phyloP scores from a whole-genome alignment of 1,140 invertebrate species.

The Tetramorium alpestre region DNA sequence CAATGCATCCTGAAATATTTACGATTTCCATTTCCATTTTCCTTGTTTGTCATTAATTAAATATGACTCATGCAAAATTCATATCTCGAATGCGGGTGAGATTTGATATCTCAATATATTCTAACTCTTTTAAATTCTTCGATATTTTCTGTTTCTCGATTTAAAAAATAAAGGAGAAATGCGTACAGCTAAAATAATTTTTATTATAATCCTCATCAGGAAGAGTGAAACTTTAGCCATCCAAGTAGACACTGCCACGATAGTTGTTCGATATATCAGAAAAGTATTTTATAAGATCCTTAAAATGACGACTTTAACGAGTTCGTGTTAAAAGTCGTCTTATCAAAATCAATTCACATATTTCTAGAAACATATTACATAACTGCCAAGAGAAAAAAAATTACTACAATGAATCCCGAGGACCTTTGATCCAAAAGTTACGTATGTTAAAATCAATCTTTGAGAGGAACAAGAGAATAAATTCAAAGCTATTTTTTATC shows the following conservation, averaged over 20 bases:
- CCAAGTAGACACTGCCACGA: neutral
- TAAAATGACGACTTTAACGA: neutral
- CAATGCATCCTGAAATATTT: slow-evolving; percentile 24
- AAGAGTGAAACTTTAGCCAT: neutral
- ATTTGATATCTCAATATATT: slow-evolving; percentile 1
- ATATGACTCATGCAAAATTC: slow-evolving; percentile 30
- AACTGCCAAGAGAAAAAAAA: neutral
- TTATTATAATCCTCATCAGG: neutral
- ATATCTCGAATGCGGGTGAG: neutral
- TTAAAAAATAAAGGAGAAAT: neutral
- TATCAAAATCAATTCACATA: neutral
- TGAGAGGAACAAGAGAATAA: neutral
- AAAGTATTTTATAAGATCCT: neutral
- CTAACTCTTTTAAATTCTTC: neutral
- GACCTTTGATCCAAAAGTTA: neutral
- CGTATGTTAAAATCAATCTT: slow-evolving; percentile 10
- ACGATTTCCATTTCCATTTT: neutral
- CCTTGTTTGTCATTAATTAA: slow-evolving; percentile 27
- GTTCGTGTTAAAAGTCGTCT: neutral
- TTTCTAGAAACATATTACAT: neutral
- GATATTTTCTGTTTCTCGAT: neutral
- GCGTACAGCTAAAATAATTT: neutral
- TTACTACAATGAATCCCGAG: neutral
- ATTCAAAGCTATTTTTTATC: slow-evolving; percentile 6
- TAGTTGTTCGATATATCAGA: neutral